Base-by-base conservation (phyloP, 2,797 vertebrate species). In the Enteromius viviparus region DNA sequence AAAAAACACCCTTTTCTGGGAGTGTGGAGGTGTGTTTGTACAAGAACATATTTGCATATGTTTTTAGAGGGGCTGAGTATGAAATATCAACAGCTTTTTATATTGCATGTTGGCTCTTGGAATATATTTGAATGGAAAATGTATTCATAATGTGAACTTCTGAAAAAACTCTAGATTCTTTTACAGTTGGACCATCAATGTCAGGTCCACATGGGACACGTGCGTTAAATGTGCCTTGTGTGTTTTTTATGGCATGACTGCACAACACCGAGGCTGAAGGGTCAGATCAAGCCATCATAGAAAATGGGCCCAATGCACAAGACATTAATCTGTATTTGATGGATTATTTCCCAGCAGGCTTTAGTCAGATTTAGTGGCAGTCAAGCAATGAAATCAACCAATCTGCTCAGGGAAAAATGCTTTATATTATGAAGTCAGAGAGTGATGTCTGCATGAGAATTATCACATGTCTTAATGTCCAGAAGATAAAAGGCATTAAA, bases 301-400 rank as follows among this genome's bases (percentile, higher is more conserved):
- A 72, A 85, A 87, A 81, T 14, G 32, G 80, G 17, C n/a, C 53
- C 47, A 42, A 81, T 53, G 70, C 75, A 81, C 75, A 80, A 84
- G 19, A 14, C n/a, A 40, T 85, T 47, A 74, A 86, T 85, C 87
- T 82, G 60, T 64, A 76, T 87, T 86, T 85, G 81, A 74, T 37
- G 29, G 79, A 86, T 87, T 87, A 85, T 86, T 76, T 47, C 70
- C 78, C 69, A 21, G 65, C 17, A 37, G 34, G 70, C 65, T 87
- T 84, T 77, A 75, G 82, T 47, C 80, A 82, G 81, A 85, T 75
- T 83, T 70, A 86, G 80, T 74, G 26, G 26, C 62, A 74, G 58
- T 58, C 72, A 72, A 77, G 32, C 74, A 83, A 51, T 83, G 47
- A 66, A 82, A 53, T 53, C 29, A 55, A 69, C 32, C 64, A 77